Percentiles rank a stretch among this genome's conserved stretches.
Evolutionary conservation across 2,797 vertebrate species (phyloP).

Genomic region (Bovichtus diacanthus): DNA sequence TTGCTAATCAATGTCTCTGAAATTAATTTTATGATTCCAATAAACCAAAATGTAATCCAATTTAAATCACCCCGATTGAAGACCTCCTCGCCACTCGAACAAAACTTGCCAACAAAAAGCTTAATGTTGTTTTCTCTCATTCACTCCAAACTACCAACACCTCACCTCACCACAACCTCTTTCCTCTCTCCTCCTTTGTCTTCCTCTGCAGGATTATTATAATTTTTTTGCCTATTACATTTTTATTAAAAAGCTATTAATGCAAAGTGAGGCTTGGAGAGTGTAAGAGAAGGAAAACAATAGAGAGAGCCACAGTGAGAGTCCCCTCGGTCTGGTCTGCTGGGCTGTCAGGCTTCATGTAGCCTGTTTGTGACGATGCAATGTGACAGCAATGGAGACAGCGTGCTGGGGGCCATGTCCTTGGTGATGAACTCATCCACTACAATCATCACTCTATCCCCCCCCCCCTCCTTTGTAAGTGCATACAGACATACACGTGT

Average conservation of each 20-base stretch:
- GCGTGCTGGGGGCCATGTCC: slow-evolving; percentile 78
- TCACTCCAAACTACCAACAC: no score
- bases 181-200: no score
- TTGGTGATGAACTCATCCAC: slow-evolving; percentile 77
- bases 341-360: slow-evolving; percentile 75
- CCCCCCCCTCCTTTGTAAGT: slow-evolving; percentile 21
- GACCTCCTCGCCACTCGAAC: no score
- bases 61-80: no score
- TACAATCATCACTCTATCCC: slow-evolving; percentile 62
- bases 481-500: slow-evolving; percentile 43
- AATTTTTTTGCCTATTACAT: not conserved
- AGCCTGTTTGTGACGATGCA: slow-evolving; percentile 73
- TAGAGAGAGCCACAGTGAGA: slow-evolving; percentile 34
- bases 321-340: slow-evolving; percentile 60
- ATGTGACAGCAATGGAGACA: slow-evolving; percentile 82
- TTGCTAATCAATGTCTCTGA: no score
- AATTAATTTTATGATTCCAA: no score
- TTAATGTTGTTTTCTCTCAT: no score
- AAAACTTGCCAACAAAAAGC: no score
- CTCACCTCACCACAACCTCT: no score
- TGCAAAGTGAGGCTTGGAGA: slow-evolving; percentile 28
- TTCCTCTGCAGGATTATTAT: no score
- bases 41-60: no score
- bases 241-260: slow-evolving; percentile 41
- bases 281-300: slow-evolving; percentile 35